Percentiles rank a stretch among this genome's conserved stretches.
phyloP scores from a whole-genome alignment of 1,140 invertebrate species.

The Neodiprion pinetum region DNA sequence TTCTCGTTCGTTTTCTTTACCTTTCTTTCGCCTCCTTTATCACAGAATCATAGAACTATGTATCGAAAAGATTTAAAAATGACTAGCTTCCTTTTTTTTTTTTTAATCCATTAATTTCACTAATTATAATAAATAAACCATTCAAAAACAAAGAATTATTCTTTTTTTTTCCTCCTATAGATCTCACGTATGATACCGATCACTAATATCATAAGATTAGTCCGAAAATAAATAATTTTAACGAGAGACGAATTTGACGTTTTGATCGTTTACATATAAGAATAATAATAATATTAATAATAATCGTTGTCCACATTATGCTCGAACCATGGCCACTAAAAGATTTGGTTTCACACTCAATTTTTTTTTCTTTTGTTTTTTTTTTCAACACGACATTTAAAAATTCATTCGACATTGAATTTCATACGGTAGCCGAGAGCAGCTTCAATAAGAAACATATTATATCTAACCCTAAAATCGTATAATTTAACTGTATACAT shows the following conservation, averaged over 20 bases:
- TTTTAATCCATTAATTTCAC: conserved; percentile 24
- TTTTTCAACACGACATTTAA: conserved; percentile 13
- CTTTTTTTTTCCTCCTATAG: not conserved
- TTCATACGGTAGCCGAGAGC: not conserved
- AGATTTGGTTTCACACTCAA: too few species aligned
- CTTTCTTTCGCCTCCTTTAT: conserved; percentile 46
- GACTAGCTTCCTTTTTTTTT: conserved; percentile 59
- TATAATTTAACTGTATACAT: conserved; percentile 18
- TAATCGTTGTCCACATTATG: conserved; percentile 44
- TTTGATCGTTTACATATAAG: conserved; percentile 1
- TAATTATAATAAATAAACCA: conserved; percentile 17
- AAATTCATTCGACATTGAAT: conserved; percentile 15
- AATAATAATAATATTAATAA: conserved; percentile 11
- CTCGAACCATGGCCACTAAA: conserved; percentile 16
- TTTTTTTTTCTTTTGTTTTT: conserved; percentile 24
- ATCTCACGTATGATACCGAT: not conserved
- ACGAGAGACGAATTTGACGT: not conserved
- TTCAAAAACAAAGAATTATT: conserved; percentile 15
- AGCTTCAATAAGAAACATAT: not conserved
- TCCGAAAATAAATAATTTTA: not conserved
- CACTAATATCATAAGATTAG: not conserved
- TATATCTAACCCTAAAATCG: conserved; percentile 2
- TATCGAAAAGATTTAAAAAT: conserved; percentile 46
- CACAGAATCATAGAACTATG: conserved; percentile 54
- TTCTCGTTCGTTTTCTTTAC: conserved; percentile 3